phyloP scores from a whole-genome alignment of 2,113 vertebrate species.

The Erythrocebus patas region DNA sequence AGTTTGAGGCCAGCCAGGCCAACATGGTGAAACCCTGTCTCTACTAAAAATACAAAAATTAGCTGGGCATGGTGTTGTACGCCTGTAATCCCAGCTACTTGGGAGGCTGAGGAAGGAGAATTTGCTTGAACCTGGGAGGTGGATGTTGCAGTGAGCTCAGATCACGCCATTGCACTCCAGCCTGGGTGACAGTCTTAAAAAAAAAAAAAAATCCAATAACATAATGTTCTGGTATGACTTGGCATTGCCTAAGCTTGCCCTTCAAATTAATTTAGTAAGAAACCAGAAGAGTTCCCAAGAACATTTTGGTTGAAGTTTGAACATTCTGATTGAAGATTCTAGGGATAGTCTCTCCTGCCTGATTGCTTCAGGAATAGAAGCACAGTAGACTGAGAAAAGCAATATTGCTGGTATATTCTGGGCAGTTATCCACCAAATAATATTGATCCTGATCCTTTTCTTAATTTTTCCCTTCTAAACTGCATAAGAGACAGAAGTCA shows the following conservation, averaged over 20 bases:
- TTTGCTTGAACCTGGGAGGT: no score
- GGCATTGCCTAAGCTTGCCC: not conserved
- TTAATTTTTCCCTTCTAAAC: not conserved
- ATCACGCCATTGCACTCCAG: no score
- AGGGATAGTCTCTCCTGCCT: not conserved
- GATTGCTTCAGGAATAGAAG: not conserved
- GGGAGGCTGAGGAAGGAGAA: no score
- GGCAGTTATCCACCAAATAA: not conserved
- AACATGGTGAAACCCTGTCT: no score
- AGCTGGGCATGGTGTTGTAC: no score
- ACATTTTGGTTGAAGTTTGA: not conserved
- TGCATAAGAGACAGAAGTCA: not conserved
- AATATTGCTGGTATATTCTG: slow-evolving; percentile 1
- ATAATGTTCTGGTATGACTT: not conserved
- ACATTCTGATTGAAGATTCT: not conserved
- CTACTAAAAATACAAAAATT: no score
- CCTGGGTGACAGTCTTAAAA: no score
- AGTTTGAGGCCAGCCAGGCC: no score
- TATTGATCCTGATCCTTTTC: not conserved
- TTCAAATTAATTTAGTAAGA: slow-evolving; percentile 25
- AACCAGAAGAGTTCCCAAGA: not conserved
- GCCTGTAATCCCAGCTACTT: no score
- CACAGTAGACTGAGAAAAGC: not conserved
- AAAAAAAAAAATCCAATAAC: not conserved
- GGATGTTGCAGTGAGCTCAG: no score